Evolutionary conservation across 2,888 invertebrate species (phyloP), one percentile per base, ranked within the genome.

Genomic region (Pseudococcus jackbeardsleyi): DNA sequence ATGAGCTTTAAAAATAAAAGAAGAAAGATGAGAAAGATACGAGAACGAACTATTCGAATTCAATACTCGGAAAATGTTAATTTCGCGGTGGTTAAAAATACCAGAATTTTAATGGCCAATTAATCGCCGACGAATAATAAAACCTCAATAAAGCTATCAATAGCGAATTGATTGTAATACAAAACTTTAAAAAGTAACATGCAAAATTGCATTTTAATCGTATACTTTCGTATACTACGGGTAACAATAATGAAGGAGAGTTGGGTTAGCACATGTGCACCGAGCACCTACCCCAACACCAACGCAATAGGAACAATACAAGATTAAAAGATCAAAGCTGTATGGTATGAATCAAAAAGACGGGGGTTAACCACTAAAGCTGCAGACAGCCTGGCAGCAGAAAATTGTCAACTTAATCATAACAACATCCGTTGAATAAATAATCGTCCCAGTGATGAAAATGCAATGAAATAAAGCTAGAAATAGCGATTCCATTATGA

Each of bases 351-450:
- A 72, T 72, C 72, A 72, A 72, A 15, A 33, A 72, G n/a, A 64
- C 48, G 15, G 22, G 64, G 12, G 17, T 72, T 33, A 15, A 33
- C 33, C 33, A 17, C 33, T 33, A 15, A 33, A 72, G 19, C 9
- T 15, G 68, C 86, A 86, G 86, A 86, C 86, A 68, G 86, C 86
- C 86, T 86, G 86, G 86, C 86, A 86, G n/a, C 86, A 68, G 68
- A 86, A 64, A 86, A 86, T 86, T 86, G 64, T 86, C 86, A 68
- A 86, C 59, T 39, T 59, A 68, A 68, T 64, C 33, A 86, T 64
- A 86, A 86, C 22, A 26, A 68, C 86, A 68, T 86, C 79, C 86
- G 86, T 86, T 46, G 86, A 86, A 86, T 86, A 86, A 86, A 86
- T 86, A 46, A 86, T 86, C 46, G 64, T 85, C 46, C 46, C n/a